Base-by-base conservation (phyloP, 2,888 invertebrate species). In the Acanthosepion pharaonis region DNA sequence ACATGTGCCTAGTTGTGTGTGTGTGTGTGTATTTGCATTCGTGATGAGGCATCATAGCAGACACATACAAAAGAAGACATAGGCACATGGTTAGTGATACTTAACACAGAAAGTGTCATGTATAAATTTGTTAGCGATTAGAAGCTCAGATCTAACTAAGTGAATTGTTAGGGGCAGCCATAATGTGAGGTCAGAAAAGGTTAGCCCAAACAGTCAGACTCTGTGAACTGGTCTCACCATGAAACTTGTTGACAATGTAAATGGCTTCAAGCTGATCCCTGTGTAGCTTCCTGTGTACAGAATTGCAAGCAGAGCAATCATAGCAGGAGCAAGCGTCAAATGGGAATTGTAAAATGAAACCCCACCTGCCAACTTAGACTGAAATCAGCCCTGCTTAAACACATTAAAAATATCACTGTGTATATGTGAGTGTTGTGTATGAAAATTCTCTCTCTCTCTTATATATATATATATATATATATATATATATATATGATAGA, bases 111-210 rank as follows among this genome's bases (percentile, higher is more conserved):
- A 20, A 78, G 9, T 78, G 78, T 78, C 78, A 78, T 78, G 78
- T 78, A 9, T 78, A 78, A n/a, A 59, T 59, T 59, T 59, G n/a
- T 78, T 78, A n/a, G 78, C 18, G 78, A 78, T 78, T 78, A 78
- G 78, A 78, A 78, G 78, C 78, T 78, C 78, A 78, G n/a, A 78
- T 78, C 78, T 78, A n/a, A 11, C n/a, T 33, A 78, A 78, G 78
- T n/a, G 78, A 78, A 78, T n/a, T n/a, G 78, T 78, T 15, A 78
- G 78, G 78, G 78, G 78, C n/a, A 78, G 15, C 78, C 15, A 78
- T 78, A 78, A 78, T 78, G 78, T 78, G 78, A 78, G 78, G 78
- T 78, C 78, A 78, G 78, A 78, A 78, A 78, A 78, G 78, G 78
- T 78, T 33, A 78, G 78, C n/a, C 78, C n/a, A 78, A 78, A 78